A percentile compares a stretch with the other conserved stretches of the same genome.
Conservation (phyloP, 2,113 vertebrate species). For the Lutjanus erythropterus region DNA sequence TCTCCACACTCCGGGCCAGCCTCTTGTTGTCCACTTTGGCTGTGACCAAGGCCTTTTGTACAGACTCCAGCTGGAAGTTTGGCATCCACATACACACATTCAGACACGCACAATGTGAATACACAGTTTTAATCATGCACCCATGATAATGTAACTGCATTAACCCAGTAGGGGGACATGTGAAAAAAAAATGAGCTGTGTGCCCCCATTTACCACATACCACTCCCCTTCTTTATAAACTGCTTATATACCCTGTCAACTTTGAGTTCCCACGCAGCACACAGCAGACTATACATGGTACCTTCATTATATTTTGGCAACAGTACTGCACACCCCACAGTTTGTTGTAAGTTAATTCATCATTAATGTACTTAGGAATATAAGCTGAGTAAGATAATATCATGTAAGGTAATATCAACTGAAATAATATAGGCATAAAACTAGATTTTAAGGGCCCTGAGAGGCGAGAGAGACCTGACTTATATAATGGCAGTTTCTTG, state of each 20-base stretch:
- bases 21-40: slow-evolving; percentile 5
- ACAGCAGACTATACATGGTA: not conserved
- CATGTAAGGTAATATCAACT: no score
- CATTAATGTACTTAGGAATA: not conserved
- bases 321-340: not conserved
- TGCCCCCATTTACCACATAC: not conserved
- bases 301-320: not conserved
- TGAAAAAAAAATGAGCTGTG: not conserved
- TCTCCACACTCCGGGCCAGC: slow-evolving; percentile 22
- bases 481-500: no score
- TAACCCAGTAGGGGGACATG: not conserved
- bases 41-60: slow-evolving; percentile 3
- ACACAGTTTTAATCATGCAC: not conserved
- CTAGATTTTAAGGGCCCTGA: no score
- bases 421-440: not conserved
- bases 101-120: not conserved
- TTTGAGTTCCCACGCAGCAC: not conserved
- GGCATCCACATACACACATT: not conserved
- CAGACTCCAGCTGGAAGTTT: slow-evolving; percentile 19
- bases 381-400: not conserved
- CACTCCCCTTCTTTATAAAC: not conserved
- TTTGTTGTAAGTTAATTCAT: not conserved
- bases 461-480: no score
- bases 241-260: not conserved
- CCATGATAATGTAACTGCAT: not conserved